Percentiles rank a stretch among this genome's conserved stretches.
Evolutionary conservation across 2,113 vertebrate genomes (phyloP).

Genomic region (Dicentrarchus labrax): DNA sequence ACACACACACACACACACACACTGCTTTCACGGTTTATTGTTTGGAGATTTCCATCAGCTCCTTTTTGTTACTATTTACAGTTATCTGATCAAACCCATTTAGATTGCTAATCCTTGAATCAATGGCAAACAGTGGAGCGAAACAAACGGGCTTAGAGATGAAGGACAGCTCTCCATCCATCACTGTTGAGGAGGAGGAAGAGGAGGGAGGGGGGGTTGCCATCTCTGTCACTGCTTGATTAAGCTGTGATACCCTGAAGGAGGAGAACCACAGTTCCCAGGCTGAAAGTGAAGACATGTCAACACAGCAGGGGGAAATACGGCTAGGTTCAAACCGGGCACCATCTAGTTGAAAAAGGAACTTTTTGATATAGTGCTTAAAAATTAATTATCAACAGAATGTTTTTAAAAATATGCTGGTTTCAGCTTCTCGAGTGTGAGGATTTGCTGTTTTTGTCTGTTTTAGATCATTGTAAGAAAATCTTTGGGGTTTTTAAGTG

Average conservation of each 20-base stretch:
- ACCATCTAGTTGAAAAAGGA: neutral
- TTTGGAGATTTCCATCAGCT: conserved; percentile 44
- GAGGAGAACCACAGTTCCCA: neutral
- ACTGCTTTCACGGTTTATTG: conserved; percentile 28
- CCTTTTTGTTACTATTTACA: conserved; percentile 21
- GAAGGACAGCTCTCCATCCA: conserved; percentile 32
- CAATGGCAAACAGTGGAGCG: conserved; percentile 13
- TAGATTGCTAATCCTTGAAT: conserved; percentile 38
- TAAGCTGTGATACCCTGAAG: conserved; percentile 1
- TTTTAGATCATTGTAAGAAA: neutral
- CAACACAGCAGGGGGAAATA: neutral
- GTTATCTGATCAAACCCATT: conserved; percentile 33
- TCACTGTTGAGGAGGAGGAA: neutral
- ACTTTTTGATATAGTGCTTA: neutral
- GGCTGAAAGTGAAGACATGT: neutral
- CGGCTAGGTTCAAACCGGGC: neutral
- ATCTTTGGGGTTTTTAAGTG: neutral
- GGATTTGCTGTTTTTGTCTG: neutral
- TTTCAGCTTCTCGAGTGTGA: neutral
- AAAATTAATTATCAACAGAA: neutral
- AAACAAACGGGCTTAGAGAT: conserved; percentile 32
- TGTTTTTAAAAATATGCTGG: neutral
- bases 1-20: conserved; percentile 19
- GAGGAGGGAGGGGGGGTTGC: neutral
- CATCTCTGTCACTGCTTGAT: conserved; percentile 1